Base-by-base conservation (phyloP, 2,113 vertebrate genomes). In the Pelobates fuscus region DNA sequence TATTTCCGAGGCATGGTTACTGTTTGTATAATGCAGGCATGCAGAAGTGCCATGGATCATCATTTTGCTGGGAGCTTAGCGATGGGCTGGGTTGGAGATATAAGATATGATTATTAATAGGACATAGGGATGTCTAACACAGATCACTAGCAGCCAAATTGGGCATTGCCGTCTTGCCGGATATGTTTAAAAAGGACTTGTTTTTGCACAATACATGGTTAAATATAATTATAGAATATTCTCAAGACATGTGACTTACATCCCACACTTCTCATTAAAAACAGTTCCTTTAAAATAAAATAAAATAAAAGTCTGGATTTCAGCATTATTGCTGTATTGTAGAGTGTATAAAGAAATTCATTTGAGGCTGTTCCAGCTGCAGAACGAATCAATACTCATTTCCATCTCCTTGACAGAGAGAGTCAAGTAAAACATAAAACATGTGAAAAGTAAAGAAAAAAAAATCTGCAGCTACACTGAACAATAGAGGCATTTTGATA, bases 81-180 rank as follows among this genome's bases (percentile, higher is more conserved):
- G 69, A 37, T 54, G 44, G 59, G 43, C n/a, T n/a, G n/a, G n/a
- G n/a, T n/a, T 74, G 61, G 61, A 7, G 61, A 4, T 59, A 75
- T 67, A 63, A 59, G 21, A 55, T 58, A 27, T 30, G 65, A 68
- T 67, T 75, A 75, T 77, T 77, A 77, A 77, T 68, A 60, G 52
- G 37, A 46, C 43, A 26, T 24, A 52, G 55, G 24, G 57, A 68
- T 67, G 21, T 58, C 23, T 55, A 58, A 46, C n/a, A 67, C 41
- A 60, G 43, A 61, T 49, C 20, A 25, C 54, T 60, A 77, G 73
- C 65, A n/a, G 5, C 64, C 24, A 77, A 67, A 68, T 54, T 61
- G 73, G 24, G 65, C 63, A 24, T 24, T 24, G n/a, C n/a, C n/a
- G 32, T 37, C 5, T 37, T 0, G 55, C 65, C 23, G 21, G n/a